Evolutionary conservation across 2,888 invertebrate species (phyloP), one percentile per base, ranked within the genome.

Genomic region (Apotomis turbidana): DNA sequence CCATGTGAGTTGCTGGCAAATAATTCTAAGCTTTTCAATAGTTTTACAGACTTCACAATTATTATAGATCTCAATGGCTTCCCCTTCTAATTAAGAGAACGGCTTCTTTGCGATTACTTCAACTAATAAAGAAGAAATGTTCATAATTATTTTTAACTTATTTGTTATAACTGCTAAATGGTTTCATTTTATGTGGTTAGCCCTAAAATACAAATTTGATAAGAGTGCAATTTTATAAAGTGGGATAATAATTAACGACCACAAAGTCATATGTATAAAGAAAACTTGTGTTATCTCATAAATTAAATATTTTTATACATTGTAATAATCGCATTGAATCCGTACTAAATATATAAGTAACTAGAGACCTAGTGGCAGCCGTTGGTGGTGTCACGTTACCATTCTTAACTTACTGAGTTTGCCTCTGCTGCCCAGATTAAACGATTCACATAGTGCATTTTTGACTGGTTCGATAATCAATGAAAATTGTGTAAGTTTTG

Each of bases 361-460:
- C 81, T 87, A 86, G 82, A 80, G 78, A 83, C 82, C 83, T 87
- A 87, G 86, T 88, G 89, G 87, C 91, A 90, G 91, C 90, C 90
- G 87, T 90, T 82, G 93, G 93, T 93, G 93, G 93, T 89, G 89
- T 90, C 90, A 88, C 88, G 93, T 93, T 93, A 93, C 93, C 93
- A 90, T 87, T 86, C 84, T 79, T 78, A 80, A 78, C 79, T 79
- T 80, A 79, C 76, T 78, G 73, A 76, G 76, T 75, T 76, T 76
- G 70, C 77, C 58, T 62, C 51, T 63, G 52, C 52, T 68, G 62
- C 38, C 44, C 9, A 46, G 55, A 68, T 58, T 59, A 36, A 49
- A 60, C 44, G 36, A 59, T 44, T 52, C 12, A 71, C 38, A 27
- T 27, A 51, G 13, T 71, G 66, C 41, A 12, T 27, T 27, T 27